Percentiles rank a stretch among this genome's conserved stretches.
These are phyloP conservation scores for Antechinus stuartii DNA, from an alignment of 2,113 vertebrate genomes.

Conservation along the genomic window DNA sequence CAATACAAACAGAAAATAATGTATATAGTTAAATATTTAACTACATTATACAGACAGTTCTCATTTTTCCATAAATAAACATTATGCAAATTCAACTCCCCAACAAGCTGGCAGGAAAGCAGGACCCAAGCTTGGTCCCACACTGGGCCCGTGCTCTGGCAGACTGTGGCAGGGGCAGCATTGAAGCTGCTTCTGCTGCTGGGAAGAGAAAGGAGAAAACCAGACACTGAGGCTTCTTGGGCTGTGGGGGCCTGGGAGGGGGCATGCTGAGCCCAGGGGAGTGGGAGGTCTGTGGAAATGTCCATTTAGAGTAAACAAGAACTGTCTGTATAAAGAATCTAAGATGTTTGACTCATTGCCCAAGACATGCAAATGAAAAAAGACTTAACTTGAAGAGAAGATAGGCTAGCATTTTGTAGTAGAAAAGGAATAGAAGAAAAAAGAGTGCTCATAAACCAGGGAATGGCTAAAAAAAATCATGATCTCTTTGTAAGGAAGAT, in stretches of 20 bases:
- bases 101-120: neutral
- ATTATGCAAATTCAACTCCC: neutral
- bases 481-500: neutral
- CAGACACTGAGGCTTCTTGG: neutral
- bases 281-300: neutral
- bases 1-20: conserved; percentile 38
- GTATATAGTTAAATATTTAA: conserved; percentile 30
- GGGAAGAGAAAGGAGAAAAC: neutral
- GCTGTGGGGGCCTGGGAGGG: neutral
- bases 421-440: neutral
- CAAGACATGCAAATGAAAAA: neutral
- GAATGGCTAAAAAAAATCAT: neutral
- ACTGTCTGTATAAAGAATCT: neutral
- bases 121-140: neutral
- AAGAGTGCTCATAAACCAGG: neutral
- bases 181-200: neutral
- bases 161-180: neutral
- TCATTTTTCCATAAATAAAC: neutral
- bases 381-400: neutral
- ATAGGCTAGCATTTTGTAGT: neutral
- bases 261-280: neutral
- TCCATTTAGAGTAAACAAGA: neutral
- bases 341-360: neutral
- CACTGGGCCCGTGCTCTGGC: neutral
- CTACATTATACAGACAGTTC: neutral